Evolutionary conservation across 1,140 invertebrate genomes (phyloP).

Genomic region (Heliothis subflexa): DNA sequence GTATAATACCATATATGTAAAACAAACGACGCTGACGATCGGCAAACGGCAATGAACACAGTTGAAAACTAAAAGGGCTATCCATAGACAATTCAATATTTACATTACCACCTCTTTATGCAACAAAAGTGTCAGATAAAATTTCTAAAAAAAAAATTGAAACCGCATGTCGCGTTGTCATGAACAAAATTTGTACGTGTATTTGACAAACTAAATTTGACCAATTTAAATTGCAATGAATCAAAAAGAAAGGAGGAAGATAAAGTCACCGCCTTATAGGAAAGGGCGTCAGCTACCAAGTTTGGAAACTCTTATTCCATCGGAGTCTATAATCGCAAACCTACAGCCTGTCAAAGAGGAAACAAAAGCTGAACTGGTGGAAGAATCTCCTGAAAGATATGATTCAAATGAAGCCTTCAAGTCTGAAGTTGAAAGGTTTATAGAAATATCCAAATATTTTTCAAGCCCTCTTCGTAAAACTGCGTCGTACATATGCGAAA

Average conservation of each 20-base stretch:
- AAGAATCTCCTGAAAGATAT: conserved; percentile 48
- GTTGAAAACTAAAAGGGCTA: too few relatives aligned
- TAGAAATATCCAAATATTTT: conserved; percentile 79
- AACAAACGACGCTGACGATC: too few relatives aligned
- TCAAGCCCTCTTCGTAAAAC: conserved; percentile 75
- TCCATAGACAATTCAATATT: too few relatives aligned
- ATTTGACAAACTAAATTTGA: conserved; percentile 7
- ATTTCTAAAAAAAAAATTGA: neutral
- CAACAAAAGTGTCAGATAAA: neutral
- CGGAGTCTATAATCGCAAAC: conserved; percentile 2
- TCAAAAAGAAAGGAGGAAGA: conserved; percentile 27
- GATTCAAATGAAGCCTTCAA: conserved; percentile 58
- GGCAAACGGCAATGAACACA: too few relatives aligned
- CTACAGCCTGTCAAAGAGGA: conserved; percentile 51
- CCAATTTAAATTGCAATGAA: conserved; percentile 20
- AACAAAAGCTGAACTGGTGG: conserved; percentile 50
- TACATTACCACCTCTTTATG: neutral
- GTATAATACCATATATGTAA: too few relatives aligned
- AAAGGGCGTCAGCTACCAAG: conserved; percentile 48
- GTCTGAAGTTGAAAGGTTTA: conserved; percentile 71
- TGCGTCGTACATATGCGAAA: conserved; percentile 75
- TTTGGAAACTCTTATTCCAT: conserved; percentile 29
- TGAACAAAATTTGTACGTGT: conserved; percentile 9
- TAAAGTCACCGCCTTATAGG: conserved; percentile 35
- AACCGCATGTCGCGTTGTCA: neutral